Evolutionary conservation across 2,113 vertebrate species (phyloP).

Genomic region (Chauna torquata): DNA sequence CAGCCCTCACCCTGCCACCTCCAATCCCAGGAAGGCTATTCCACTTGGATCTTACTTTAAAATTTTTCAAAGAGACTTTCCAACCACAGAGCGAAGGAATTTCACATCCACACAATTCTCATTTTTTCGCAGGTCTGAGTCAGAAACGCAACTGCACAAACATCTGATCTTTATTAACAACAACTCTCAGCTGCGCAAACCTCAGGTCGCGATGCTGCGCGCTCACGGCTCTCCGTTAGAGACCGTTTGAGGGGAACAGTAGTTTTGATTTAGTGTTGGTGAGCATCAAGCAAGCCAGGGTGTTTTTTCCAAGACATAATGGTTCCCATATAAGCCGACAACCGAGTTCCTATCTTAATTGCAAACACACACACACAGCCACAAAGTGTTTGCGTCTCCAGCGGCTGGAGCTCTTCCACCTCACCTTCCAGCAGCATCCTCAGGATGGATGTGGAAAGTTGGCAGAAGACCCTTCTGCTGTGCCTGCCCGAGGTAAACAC

Average conservation of each 20-base stretch:
- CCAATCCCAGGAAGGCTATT: slow-evolving; percentile 27
- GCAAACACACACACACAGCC: slow-evolving; percentile 37
- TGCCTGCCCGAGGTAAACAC: slow-evolving; percentile 30
- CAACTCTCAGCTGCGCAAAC: slow-evolving; percentile 55
- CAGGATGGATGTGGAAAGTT: slow-evolving; percentile 58
- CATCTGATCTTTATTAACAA: slow-evolving; percentile 68
- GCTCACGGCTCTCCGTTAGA: slow-evolving; percentile 28
- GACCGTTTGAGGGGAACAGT: slow-evolving; percentile 52
- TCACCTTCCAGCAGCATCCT: slow-evolving; percentile 47
- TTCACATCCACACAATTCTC: slow-evolving; percentile 5
- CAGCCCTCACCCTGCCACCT: not conserved
- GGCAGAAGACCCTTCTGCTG: slow-evolving; percentile 10
- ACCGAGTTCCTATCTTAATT: slow-evolving; percentile 60
- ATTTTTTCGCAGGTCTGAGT: slow-evolving; percentile 58
- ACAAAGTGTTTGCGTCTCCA: slow-evolving; percentile 18
- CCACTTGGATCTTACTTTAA: not conserved
- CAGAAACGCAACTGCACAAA: slow-evolving; percentile 63
- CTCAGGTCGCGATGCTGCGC: slow-evolving; percentile 38
- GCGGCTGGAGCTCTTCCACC: slow-evolving; percentile 40
- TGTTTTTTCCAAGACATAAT: slow-evolving; percentile 21
- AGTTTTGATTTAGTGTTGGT: slow-evolving; percentile 52
- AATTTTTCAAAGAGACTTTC: slow-evolving; percentile 40
- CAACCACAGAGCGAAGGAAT: slow-evolving; percentile 48
- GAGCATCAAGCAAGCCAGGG: slow-evolving; percentile 41
- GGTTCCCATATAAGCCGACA: slow-evolving; percentile 27